A percentile compares a stretch with the other conserved stretches of the same genome.
phyloP scores from a whole-genome alignment of 1,140 invertebrate species.

The Eubasilissa regina region DNA sequence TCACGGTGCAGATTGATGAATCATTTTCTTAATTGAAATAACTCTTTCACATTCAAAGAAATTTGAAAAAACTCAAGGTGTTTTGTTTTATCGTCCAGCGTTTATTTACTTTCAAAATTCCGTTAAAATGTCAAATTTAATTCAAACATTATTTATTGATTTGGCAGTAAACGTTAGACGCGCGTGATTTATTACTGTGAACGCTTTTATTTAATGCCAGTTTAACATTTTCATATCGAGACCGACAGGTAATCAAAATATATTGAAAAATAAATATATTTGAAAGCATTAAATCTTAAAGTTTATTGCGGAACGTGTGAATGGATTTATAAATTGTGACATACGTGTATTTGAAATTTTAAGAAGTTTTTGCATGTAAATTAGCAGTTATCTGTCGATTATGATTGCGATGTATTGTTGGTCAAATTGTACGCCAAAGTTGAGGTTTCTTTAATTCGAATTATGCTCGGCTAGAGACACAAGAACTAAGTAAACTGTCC shows the following conservation, averaged over 20 bases:
- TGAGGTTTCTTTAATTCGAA: too few relatives aligned
- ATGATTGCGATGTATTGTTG: too few relatives aligned
- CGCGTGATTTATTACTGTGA: constrained; percentile 15
- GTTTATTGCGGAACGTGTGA: too few relatives aligned
- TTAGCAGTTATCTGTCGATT: too few relatives aligned
- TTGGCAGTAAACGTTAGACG: constrained; percentile 29
- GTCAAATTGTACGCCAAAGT: too few relatives aligned
- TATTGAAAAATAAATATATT: too few relatives aligned
- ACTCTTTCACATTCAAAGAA: not conserved
- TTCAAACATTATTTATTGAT: constrained; percentile 43
- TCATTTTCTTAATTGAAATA: constrained; percentile 5
- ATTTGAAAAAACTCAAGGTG: constrained; percentile 14
- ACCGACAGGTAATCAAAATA: constrained; percentile 21
- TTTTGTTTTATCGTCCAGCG: not conserved
- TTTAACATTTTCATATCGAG: constrained; percentile 26
- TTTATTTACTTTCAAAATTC: constrained; percentile 21
- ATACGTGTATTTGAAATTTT: too few relatives aligned
- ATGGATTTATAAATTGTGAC: too few relatives aligned
- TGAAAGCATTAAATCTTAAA: too few relatives aligned
- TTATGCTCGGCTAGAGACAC: too few relatives aligned
- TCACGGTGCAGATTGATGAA: not conserved
- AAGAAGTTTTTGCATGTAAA: too few relatives aligned
- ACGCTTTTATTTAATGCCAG: constrained; percentile 1
- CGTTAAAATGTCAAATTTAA: constrained; percentile 32
- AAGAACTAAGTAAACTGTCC: too few relatives aligned